phyloP scores from a whole-genome alignment of 2,113 vertebrate species.

The Saccopteryx leptura region DNA sequence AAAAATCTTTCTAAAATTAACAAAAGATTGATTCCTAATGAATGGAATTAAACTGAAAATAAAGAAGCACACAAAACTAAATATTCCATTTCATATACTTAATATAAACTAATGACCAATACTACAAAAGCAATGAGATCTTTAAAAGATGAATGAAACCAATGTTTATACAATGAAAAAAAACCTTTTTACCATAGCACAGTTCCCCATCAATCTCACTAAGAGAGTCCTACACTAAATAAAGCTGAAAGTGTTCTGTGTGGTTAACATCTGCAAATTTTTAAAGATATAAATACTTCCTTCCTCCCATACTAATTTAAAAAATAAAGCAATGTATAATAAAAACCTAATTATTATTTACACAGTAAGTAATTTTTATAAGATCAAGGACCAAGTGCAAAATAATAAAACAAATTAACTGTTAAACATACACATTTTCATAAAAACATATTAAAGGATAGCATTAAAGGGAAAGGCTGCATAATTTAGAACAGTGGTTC shows the following conservation, averaged over 20 bases:
- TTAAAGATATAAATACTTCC: not conserved
- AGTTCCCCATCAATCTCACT: not conserved
- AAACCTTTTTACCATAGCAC: not conserved
- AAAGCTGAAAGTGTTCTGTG: not conserved
- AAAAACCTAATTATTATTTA: not conserved
- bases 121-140: not conserved
- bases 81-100: conserved; percentile 32
- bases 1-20: conserved; percentile 5
- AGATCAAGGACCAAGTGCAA: not conserved
- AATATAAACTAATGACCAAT: not conserved
- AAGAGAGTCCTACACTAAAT: not conserved
- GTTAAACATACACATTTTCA: not conserved
- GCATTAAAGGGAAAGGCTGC: not conserved
- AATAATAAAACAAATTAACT: not conserved
- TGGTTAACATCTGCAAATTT: not conserved
- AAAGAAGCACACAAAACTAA: not conserved
- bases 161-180: not conserved
- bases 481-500: not conserved
- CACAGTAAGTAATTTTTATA: not conserved
- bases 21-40: not conserved
- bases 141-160: conserved; percentile 25
- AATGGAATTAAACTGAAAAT: not conserved
- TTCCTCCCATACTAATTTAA: not conserved
- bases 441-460: not conserved
- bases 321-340: not conserved